Percentiles rank a stretch among this genome's conserved stretches.
These are phyloP conservation scores for Anniella stebbinsi DNA, from an alignment of 2,797 vertebrate species.

Conservation along the genomic window DNA sequence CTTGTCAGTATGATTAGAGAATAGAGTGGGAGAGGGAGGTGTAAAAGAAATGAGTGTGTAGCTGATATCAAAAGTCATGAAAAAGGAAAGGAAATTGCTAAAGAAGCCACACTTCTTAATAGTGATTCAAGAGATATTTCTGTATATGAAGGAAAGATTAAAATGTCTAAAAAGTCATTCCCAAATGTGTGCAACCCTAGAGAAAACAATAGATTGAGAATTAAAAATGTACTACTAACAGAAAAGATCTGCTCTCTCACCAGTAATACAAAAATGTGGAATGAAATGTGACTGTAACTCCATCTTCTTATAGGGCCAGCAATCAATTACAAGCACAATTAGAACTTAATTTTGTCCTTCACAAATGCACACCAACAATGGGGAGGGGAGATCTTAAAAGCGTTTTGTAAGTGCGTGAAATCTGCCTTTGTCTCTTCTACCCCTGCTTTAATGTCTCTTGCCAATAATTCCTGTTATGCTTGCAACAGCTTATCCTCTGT, in stretches of 20 bases:
- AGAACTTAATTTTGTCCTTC: background rate
- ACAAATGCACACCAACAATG: background rate
- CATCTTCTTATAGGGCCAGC: background rate
- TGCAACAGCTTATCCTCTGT: background rate
- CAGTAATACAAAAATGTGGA: background rate
- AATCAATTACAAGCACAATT: constrained; percentile 9
- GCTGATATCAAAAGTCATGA: background rate
- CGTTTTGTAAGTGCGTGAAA: background rate
- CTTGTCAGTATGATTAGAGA: background rate
- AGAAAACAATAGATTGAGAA: background rate
- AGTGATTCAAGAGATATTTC: background rate
- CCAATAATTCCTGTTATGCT: background rate
- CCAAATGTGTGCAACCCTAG: background rate
- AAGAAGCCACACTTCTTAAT: background rate
- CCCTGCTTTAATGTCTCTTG: background rate
- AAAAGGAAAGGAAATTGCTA: background rate
- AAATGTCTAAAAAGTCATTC: background rate
- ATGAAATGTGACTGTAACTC: background rate
- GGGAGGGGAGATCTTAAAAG: background rate
- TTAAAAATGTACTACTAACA: background rate
- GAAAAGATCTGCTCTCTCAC: background rate
- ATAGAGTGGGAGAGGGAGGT: background rate
- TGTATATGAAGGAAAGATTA: background rate
- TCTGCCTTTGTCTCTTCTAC: background rate
- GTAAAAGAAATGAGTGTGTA: background rate